Evolutionary conservation across 2,113 vertebrate genomes (phyloP), one percentile per base, ranked within the genome.

Genomic region (Serilophus lunatus): DNA sequence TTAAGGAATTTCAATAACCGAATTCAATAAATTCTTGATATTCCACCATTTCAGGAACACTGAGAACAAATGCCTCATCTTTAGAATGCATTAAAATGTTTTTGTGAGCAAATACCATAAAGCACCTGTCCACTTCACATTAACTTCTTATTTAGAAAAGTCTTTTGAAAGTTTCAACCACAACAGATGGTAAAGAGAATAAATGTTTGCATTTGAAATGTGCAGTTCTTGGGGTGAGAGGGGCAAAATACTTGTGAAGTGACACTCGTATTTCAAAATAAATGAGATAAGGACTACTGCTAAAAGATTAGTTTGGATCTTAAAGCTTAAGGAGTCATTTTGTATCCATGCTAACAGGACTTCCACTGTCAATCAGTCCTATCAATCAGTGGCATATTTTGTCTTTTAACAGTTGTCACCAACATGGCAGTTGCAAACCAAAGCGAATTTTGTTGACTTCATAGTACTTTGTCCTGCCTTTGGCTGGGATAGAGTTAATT

Each of bases 331-430:
- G 2, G 1, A 59, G 16, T 72, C 33, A 63, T 5, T 56, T n/a
- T 77, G 9, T 36, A 66, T 65, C 33, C 18, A 19, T 61, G 26
- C 50, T 82, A 53, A 42, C 8, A 63, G 42, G 10, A 75, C 25
- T 63, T 71, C 25, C 1, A 1, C 28, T 3, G 1, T n/a, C n/a
- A n/a, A n/a, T n/a, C n/a, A n/a, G n/a, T n/a, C n/a, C 31, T 53
- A 60, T 19, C 29, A 69, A 5, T 59, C 26, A 82, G 28, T 38
- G 42, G 24, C 14, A 81, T 56, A 28, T 59, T 93, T 90, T 76
- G 6, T 19, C 49, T 19, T 82, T 88, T 81, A 70, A 66, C 51
- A 17, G 7, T 44, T 86, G 14, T 76, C 42, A 74, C 10, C 24
- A 64, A 22, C 13, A 25, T 20, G 9, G 42, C 5, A 5, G 25